Conservation (phyloP, 2,113 vertebrate species). For the Vanacampus margaritifer region DNA sequence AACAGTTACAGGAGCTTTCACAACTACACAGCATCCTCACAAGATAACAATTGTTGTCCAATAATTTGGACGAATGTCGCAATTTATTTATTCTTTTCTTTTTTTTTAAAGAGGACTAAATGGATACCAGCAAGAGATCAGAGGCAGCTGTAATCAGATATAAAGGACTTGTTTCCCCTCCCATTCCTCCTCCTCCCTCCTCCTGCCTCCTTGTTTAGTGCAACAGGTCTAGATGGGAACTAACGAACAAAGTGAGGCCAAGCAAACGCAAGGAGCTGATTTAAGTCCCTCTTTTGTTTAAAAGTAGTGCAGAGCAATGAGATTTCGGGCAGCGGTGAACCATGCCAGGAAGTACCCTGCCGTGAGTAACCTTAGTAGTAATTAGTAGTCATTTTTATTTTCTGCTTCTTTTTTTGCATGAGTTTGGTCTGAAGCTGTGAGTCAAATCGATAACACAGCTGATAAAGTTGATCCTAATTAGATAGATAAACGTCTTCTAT, state of each 20-base stretch:
- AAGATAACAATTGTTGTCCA: not conserved
- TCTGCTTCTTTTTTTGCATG: not conserved
- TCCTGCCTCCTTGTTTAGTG: constrained; percentile 23
- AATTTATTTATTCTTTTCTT: no score
- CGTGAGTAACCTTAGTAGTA: constrained; percentile 61
- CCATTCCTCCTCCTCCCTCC: constrained; percentile 22
- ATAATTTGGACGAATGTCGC: not conserved
- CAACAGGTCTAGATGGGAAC: constrained; percentile 52
- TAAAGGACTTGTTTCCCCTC: constrained; percentile 43
- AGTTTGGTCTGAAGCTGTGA: not conserved
- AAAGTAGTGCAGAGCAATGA: constrained; percentile 22
- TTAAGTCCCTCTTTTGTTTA: constrained; percentile 1
- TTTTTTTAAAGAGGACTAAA: no score
- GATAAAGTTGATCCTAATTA: not conserved
- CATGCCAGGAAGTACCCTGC: constrained; percentile 61
- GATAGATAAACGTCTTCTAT: no score
- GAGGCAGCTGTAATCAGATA: constrained; percentile 43
- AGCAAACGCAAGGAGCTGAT: constrained; percentile 4
- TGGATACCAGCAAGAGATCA: constrained; percentile 22
- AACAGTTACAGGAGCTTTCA: no score
- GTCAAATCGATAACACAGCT: not conserved
- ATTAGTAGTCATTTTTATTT: not conserved
- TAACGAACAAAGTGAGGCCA: not conserved
- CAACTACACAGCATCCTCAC: not conserved
- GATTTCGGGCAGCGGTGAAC: constrained; percentile 49